These are phyloP conservation scores for Avahi laniger DNA, from an alignment of 2,797 vertebrate genomes.

Conservation along the genomic window DNA sequence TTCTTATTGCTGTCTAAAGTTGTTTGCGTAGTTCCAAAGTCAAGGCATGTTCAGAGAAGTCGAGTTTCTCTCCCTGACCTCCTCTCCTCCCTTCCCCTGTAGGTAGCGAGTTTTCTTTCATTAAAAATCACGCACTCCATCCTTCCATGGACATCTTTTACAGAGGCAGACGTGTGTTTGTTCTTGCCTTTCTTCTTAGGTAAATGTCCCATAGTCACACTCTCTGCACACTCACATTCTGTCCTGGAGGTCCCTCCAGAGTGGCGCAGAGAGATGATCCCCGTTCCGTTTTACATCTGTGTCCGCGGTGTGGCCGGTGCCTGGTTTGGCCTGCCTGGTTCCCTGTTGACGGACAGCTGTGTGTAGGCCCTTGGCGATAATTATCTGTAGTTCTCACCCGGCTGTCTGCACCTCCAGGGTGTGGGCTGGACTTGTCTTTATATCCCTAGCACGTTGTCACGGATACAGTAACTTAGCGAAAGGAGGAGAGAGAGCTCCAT, in stretches of 20 bases:
- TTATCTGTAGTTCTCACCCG: background rate
- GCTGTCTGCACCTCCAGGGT: background rate
- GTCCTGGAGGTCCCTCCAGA: background rate
- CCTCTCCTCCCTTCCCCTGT: accelerated
- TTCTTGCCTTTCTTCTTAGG: too few species aligned
- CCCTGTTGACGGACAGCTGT: background rate
- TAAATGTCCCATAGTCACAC: accelerated
- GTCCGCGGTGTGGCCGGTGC: accelerated
- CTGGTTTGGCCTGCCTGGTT: accelerated
- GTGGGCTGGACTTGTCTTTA: background rate
- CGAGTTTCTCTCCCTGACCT: background rate
- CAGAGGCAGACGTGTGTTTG: background rate
- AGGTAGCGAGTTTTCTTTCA: accelerated
- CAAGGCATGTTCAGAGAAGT: background rate
- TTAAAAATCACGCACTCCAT: too few species aligned
- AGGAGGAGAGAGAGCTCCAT: accelerated
- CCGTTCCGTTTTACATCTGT: accelerated
- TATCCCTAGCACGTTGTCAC: background rate
- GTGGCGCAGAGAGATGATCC: accelerated
- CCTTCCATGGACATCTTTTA: accelerated
- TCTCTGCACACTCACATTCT: accelerated
- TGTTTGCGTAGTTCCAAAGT: background rate
- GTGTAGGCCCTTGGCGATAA: background rate
- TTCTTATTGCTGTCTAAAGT: background rate
- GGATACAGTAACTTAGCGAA: accelerated